Percentiles rank a stretch among this genome's conserved stretches.
Conservation (phyloP, 2,113 vertebrate species). For the Zosterops lateralis region DNA sequence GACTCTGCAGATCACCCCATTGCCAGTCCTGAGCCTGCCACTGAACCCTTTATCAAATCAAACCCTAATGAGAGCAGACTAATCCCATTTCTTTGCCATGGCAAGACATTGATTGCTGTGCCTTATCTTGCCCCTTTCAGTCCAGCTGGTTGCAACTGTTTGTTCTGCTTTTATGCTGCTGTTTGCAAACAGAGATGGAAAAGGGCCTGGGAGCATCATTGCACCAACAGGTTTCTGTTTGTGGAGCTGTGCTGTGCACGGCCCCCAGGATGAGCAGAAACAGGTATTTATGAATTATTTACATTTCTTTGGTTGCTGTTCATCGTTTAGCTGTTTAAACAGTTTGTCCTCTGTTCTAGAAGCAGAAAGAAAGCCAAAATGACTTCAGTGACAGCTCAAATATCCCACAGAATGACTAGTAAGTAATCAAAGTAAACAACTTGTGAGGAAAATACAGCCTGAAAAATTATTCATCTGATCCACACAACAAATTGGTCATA, state of each 20-base stretch:
- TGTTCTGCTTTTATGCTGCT: neutral
- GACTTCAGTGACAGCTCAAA: slow-evolving; percentile 26
- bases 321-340: slow-evolving; percentile 30
- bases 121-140: neutral
- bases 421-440: slow-evolving; percentile 45
- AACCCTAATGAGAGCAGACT: neutral
- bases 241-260: neutral
- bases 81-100: neutral
- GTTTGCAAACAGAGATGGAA: neutral
- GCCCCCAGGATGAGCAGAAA: neutral
- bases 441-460: neutral
- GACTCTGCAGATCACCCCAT: neutral
- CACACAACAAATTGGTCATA: neutral
- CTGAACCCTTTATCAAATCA: neutral
- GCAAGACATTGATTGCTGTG: neutral
- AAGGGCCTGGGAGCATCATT: neutral
- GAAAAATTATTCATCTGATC: slow-evolving; percentile 2
- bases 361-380: slow-evolving; percentile 21
- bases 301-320: slow-evolving; percentile 1
- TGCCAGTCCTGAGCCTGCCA: neutral
- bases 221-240: neutral
- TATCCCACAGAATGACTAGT: slow-evolving; percentile 1
- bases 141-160: neutral
- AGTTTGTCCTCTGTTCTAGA: slow-evolving; percentile 8
- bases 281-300: slow-evolving; percentile 27